phyloP scores from a whole-genome alignment of 2,797 vertebrate genomes.

The Rhinoraja longicauda region DNA sequence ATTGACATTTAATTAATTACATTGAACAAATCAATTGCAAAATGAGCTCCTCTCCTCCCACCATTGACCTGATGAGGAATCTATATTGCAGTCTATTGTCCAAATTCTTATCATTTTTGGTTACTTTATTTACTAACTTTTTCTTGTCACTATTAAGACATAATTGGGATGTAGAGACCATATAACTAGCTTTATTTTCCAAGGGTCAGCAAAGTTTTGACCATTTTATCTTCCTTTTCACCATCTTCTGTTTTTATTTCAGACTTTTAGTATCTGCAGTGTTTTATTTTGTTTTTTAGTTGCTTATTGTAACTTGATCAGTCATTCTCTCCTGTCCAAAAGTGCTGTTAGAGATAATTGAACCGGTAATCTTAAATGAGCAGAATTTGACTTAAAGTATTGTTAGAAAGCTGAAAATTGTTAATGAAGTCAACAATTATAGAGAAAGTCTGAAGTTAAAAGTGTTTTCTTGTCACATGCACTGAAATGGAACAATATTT shows the following conservation, averaged over 20 bases:
- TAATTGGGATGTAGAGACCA: background rate
- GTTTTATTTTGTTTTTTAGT: too few relatives aligned
- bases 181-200: background rate
- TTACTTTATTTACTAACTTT: background rate
- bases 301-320: background rate
- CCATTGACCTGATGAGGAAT: background rate
- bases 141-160: background rate
- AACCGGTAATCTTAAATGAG: background rate
- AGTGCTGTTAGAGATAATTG: too few relatives aligned
- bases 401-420: background rate
- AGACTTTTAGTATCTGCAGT: too few relatives aligned
- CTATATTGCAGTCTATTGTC: background rate
- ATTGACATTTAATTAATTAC: background rate
- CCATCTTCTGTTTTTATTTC: too few relatives aligned
- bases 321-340: background rate
- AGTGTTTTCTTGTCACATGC: too few relatives aligned
- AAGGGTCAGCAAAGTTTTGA: too few relatives aligned
- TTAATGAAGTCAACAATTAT: background rate
- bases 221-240: too few relatives aligned
- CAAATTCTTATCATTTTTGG: background rate
- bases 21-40: too few relatives aligned
- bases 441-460: background rate
- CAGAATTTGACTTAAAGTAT: background rate
- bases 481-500: too few relatives aligned
- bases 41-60: too few relatives aligned